A percentile compares a stretch with the other conserved stretches of the same genome.
phyloP scores from a whole-genome alignment of 37 sponge, comb jelly and placozoan species.

The Halichondria panicea region DNA sequence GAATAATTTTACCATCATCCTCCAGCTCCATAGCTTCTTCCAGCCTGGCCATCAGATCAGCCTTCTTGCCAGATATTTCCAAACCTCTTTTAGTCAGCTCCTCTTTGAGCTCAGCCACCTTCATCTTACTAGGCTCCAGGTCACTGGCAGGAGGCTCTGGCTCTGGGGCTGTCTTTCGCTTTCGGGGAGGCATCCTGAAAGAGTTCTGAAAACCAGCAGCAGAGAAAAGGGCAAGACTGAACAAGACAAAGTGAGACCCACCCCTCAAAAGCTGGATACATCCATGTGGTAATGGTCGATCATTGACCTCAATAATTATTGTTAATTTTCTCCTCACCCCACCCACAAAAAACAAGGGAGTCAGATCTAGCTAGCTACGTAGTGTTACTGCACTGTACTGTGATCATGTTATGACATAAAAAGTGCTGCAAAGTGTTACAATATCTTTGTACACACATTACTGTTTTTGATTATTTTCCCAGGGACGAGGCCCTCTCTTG shows the following conservation, averaged over 20 bases:
- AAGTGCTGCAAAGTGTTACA: slow-evolving; percentile 13
- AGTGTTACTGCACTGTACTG: too few species aligned
- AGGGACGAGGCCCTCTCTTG: slow-evolving; percentile 75
- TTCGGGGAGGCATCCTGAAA: slow-evolving; percentile 6
- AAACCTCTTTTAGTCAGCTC: slow-evolving; percentile 71
- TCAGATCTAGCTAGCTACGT: too few species aligned
- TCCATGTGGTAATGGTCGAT: too few species aligned
- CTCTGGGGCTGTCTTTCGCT: slow-evolving; percentile 18
- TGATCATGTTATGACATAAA: too few species aligned
- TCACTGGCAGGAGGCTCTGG: background rate
- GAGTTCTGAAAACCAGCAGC: too few species aligned
- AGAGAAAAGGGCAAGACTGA: too few species aligned
- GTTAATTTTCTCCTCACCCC: background rate
- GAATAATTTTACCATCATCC: background rate
- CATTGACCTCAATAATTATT: background rate
- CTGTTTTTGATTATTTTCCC: slow-evolving; percentile 11
- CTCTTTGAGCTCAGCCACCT: slow-evolving; percentile 69
- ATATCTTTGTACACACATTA: background rate
- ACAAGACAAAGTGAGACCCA: too few species aligned
- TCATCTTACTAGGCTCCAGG: slow-evolving; percentile 54
- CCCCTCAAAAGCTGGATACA: too few species aligned
- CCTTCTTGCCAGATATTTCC: slow-evolving; percentile 77
- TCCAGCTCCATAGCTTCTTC: slow-evolving; percentile 37
- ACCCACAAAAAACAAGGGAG: background rate
- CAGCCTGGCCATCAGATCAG: slow-evolving; percentile 66